Evolutionary conservation across 2,113 vertebrate genomes (phyloP).

Genomic region (Trochalopteron elliotii): DNA sequence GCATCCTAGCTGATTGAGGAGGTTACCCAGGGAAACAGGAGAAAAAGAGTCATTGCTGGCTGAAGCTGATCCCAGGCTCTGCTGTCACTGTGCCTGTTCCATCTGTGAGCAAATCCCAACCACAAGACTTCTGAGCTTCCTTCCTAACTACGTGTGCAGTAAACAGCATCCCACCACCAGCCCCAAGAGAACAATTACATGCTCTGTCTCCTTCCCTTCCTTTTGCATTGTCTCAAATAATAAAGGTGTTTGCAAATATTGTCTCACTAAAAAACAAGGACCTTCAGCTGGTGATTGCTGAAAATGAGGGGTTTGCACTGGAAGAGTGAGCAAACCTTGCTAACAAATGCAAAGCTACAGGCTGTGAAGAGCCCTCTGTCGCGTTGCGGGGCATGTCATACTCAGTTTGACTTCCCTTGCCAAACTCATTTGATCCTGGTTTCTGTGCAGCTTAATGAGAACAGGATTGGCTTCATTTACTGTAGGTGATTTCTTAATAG

Average conservation of each 20-base stretch:
- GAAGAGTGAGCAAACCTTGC: slow-evolving; percentile 6
- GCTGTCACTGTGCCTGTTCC: not conserved
- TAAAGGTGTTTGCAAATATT: slow-evolving; percentile 40
- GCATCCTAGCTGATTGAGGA: slow-evolving; percentile 12
- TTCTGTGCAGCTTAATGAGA: slow-evolving; percentile 30
- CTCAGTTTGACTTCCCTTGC: slow-evolving; percentile 6
- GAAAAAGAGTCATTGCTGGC: not conserved
- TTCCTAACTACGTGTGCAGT: not conserved
- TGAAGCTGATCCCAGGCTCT: not conserved
- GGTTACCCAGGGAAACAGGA: slow-evolving; percentile 3
- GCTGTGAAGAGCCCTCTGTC: not conserved
- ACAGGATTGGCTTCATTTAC: slow-evolving; percentile 53
- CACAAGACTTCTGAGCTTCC: not conserved
- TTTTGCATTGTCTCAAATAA: slow-evolving; percentile 32
- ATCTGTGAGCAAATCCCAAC: not conserved
- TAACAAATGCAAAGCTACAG: not conserved
- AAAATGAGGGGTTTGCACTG: not conserved
- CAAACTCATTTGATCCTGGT: not conserved
- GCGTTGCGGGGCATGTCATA: not conserved
- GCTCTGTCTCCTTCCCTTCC: not conserved
- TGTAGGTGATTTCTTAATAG: slow-evolving; percentile 61
- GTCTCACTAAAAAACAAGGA: not conserved
- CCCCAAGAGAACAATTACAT: not conserved
- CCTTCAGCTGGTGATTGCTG: not conserved
- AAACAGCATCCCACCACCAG: not conserved